Conservation (phyloP, 2,888 invertebrate species). For the Pseudococcus jackbeardsleyi region DNA sequence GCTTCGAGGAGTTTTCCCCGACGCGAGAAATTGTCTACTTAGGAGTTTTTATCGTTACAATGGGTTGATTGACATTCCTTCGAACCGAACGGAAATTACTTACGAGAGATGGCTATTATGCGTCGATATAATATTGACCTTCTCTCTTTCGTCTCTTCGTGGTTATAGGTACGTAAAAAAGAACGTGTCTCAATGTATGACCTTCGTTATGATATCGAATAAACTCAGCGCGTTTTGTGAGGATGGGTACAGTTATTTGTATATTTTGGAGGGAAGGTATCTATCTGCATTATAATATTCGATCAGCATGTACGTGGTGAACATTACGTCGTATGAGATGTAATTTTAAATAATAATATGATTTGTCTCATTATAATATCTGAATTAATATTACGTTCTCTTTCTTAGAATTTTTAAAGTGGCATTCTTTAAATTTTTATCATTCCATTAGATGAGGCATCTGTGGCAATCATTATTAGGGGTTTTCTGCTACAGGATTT, state of each 20-base stretch:
- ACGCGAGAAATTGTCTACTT: conserved; percentile 47
- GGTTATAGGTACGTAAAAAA: not conserved
- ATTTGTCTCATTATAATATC: too few relatives aligned
- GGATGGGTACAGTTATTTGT: not conserved
- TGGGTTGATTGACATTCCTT: conserved; percentile 29
- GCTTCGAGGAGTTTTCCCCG: not conserved
- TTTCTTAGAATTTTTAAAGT: too few relatives aligned
- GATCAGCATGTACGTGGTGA: not conserved
- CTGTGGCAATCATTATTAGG: too few relatives aligned
- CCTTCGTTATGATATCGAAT: conserved; percentile 26
- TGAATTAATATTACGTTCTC: too few relatives aligned
- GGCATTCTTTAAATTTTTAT: too few relatives aligned
- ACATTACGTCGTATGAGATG: not conserved
- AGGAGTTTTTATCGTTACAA: conserved; percentile 19
- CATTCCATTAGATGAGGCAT: too few relatives aligned
- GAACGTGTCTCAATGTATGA: not conserved
- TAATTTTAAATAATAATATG: not conserved
- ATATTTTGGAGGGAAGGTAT: not conserved
- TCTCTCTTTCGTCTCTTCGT: not conserved
- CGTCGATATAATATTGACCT: conserved; percentile 24
- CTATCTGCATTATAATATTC: not conserved
- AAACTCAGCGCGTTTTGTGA: not conserved
- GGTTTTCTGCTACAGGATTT: too few relatives aligned
- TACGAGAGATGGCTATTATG: conserved; percentile 25
- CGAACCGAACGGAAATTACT: conserved; percentile 33